Evolutionary conservation across 2,888 invertebrate genomes (phyloP).

Genomic region (Apamea sordens): DNA sequence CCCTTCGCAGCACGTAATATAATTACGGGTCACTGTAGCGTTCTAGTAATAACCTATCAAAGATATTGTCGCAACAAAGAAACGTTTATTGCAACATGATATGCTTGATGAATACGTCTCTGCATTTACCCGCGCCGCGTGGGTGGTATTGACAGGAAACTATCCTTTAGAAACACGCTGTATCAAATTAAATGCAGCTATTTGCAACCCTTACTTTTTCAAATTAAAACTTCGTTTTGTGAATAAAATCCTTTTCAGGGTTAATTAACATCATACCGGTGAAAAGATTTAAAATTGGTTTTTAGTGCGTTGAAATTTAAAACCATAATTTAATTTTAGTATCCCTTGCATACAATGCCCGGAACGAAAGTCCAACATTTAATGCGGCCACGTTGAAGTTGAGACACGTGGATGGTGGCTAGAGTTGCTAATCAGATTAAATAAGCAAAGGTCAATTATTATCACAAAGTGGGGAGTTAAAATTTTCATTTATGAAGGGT

Average conservation of each 20-base stretch:
- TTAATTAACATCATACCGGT: background rate
- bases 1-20: background rate
- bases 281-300: background rate
- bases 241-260: background rate
- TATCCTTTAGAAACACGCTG: background rate
- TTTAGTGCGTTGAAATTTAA: background rate
- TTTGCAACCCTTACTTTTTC: background rate
- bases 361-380: background rate
- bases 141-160: background rate
- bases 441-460: background rate
- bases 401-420: background rate
- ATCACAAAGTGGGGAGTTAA: background rate
- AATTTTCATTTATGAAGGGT: background rate
- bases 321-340: background rate
- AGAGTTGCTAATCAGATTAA: background rate
- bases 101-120: background rate
- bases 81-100: constrained; percentile 2
- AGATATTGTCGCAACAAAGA: background rate
- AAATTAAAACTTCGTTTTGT: background rate
- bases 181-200: background rate
- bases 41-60: background rate
- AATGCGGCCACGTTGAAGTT: background rate
- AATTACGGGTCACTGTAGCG: background rate
- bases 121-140: background rate
- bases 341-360: too few relatives aligned